Base-by-base conservation (phyloP, 2,113 vertebrate species). In the Mus musculus region DNA sequence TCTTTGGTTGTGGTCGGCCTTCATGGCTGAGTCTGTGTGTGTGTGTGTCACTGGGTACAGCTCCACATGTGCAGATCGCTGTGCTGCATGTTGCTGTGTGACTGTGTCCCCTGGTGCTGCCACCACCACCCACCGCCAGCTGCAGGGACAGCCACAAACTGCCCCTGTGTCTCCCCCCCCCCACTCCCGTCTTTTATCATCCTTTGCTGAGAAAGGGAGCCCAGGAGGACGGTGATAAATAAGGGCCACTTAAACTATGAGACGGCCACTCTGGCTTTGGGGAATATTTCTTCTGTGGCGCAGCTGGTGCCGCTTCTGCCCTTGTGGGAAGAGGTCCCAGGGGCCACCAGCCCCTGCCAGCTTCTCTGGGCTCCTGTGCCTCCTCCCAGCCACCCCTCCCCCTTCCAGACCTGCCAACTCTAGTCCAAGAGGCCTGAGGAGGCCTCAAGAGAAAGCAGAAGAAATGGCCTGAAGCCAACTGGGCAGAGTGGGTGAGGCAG, bases 171-270 rank as follows among this genome's bases (percentile, higher is more conserved):
- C 42, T 42, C 42, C 42, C 17, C 0, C 75, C 93, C 90, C 92
- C 65, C 88, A 5, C 61, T 49, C 6, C 93, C 89, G 93, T 93
- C 94, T 69, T 96, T 98, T 93, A 94, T 96, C 39, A 96, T 96
- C 96, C 96, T 97, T 96, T 96, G 92, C 91, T 87, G 90, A 26
- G 42, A 96, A 98, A 94, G 65, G 91, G 88, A 96, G 54, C 12
- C 96, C 97, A 95, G 87, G 78, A 95, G 91, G 65, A 90, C 14
- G 90, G 96, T 96, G 95, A 90, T 87, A 97, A 97, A 96, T 97
- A 97, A 97, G 95, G 96, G 72, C 94, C 91, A 97, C 98, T 98
- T 98, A 98, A 97, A 97, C 98, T 97, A 98, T 92, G 91, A 97
- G 96, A 97, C 67, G 95, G 94, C 97, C 97, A 96, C 97, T 97